These are phyloP conservation scores for Elephantulus edwardii DNA, from an alignment of 2,113 vertebrate genomes.

Conservation along the genomic window DNA sequence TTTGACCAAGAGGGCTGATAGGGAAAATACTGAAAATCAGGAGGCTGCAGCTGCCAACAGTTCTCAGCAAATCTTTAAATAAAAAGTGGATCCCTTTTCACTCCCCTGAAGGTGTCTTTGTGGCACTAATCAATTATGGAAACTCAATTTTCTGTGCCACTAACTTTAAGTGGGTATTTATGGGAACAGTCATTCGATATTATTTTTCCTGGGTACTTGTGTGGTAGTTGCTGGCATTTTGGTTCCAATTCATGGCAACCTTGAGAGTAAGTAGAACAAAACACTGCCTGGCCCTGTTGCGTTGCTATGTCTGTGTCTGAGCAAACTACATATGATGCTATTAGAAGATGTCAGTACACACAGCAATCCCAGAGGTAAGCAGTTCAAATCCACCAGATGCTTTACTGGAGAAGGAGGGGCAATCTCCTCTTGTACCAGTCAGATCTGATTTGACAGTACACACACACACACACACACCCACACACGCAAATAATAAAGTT, in stretches of 20 bases:
- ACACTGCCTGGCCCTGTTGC: background rate
- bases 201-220: background rate
- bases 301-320: background rate
- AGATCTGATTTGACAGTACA: too few relatives aligned
- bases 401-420: too few relatives aligned
- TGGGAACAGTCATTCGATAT: background rate
- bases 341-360: background rate
- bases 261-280: background rate
- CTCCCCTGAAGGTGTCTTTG: background rate
- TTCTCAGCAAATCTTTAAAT: slow-evolving; percentile 4
- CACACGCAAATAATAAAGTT: too few relatives aligned
- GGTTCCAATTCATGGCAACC: background rate
- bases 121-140: background rate
- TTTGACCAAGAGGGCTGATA: background rate
- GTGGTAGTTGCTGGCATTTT: background rate
- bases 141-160: background rate
- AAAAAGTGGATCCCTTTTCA: background rate
- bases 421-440: too few relatives aligned
- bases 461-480: too few relatives aligned
- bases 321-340: background rate
- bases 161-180: background rate
- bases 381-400: too few relatives aligned
- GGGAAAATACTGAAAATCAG: background rate
- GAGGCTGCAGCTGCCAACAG: background rate
- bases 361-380: too few relatives aligned